Conservation (phyloP, 2,888 invertebrate species). For the Spodoptera exigua region DNA sequence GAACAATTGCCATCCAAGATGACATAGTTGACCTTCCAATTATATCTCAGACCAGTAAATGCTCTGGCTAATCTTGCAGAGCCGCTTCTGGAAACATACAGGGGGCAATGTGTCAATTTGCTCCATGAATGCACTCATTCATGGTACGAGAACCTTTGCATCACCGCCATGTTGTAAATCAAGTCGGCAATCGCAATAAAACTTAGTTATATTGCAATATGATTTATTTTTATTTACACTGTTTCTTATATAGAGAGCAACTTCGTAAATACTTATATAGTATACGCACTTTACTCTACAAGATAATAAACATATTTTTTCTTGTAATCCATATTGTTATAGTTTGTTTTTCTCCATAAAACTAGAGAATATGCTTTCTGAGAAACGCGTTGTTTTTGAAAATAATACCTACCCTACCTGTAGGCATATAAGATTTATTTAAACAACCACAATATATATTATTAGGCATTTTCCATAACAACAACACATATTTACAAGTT, state of each 20-base stretch:
- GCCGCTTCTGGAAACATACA: conserved; percentile 39
- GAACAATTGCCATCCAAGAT: background rate
- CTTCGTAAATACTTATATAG: too few species aligned
- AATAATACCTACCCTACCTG: too few species aligned
- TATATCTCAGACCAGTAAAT: conserved; percentile 8
- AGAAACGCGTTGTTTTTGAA: too few species aligned
- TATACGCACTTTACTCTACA: too few species aligned
- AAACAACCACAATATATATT: background rate
- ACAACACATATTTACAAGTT: conserved; percentile 1
- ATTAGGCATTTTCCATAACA: conserved; percentile 21
- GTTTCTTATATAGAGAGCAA: too few species aligned
- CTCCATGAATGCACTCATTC: conserved; percentile 40
- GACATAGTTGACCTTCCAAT: conserved; percentile 8
- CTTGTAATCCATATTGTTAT: too few species aligned
- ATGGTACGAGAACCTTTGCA: conserved; percentile 13
- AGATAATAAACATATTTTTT: too few species aligned
- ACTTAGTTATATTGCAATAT: conserved; percentile 2
- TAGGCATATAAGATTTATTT: too few species aligned
- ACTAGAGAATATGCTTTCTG: too few species aligned
- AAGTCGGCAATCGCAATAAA: conserved; percentile 19
- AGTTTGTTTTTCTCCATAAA: too few species aligned
- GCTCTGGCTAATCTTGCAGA: conserved; percentile 25
- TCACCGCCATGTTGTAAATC: conserved; percentile 5
- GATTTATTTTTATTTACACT: background rate
- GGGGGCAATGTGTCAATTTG: conserved; percentile 39